Percentiles rank a stretch among this genome's conserved stretches.
Evolutionary conservation across 2,797 vertebrate genomes (phyloP).

Genomic region (Crocodylus rhombifer): DNA sequence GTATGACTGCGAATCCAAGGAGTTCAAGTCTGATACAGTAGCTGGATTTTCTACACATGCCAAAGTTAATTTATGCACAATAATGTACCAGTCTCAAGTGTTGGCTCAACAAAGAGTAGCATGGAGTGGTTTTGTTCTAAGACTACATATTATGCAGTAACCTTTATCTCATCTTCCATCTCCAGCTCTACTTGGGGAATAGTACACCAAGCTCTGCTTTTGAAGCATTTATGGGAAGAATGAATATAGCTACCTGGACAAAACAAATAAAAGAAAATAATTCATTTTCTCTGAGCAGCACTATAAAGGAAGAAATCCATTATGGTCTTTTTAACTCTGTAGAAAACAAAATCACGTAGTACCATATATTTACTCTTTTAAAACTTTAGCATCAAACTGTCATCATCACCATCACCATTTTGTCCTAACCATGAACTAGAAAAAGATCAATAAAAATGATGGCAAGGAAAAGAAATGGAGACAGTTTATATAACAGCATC

Average conservation of each 20-base stretch:
- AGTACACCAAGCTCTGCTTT: neutral
- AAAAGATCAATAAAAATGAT: neutral
- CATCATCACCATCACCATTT: neutral
- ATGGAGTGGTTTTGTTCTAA: neutral
- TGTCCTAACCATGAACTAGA: neutral
- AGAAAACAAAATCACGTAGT: neutral
- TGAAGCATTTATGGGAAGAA: neutral
- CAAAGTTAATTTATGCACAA: neutral
- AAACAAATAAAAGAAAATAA: neutral
- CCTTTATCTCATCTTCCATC: neutral
- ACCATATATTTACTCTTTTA: neutral
- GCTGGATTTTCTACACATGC: neutral
- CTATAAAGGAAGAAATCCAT: neutral
- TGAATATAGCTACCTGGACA: neutral
- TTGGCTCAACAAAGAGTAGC: neutral
- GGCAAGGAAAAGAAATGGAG: neutral
- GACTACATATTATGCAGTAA: neutral
- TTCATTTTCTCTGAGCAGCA: neutral
- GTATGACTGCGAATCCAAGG: neutral
- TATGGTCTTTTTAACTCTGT: neutral
- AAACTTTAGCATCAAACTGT: neutral
- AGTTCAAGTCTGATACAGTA: neutral
- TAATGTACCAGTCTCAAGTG: neutral
- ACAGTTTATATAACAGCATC: neutral
- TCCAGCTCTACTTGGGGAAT: neutral